These are phyloP conservation scores for Hyperoplus immaculatus DNA, from an alignment of 2,797 vertebrate genomes.

Conservation along the genomic window DNA sequence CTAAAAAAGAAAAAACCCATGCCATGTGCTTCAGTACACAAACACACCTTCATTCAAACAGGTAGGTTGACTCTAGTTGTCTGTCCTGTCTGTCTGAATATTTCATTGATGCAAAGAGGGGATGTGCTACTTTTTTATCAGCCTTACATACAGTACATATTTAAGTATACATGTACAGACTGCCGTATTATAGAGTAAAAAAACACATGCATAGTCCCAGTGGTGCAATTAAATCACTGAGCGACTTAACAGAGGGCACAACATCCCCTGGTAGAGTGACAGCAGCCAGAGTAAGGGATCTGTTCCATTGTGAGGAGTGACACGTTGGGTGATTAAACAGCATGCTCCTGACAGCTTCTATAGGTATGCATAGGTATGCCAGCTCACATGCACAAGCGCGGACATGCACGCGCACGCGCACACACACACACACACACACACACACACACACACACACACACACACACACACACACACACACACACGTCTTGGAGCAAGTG, in stretches of 20 bases:
- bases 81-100: not conserved
- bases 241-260: conserved; percentile 33
- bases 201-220: conserved; percentile 12
- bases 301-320: conserved; percentile 68
- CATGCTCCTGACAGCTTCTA: conserved; percentile 70
- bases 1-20: conserved; percentile 26
- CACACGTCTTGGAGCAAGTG: conserved; percentile 28
- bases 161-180: not conserved
- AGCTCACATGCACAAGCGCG: too few species aligned
- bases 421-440: conserved; percentile 21
- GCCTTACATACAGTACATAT: not conserved
- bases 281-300: conserved; percentile 49
- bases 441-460: conserved; percentile 12
- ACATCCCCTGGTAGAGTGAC: conserved; percentile 51
- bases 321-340: conserved; percentile 75
- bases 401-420: conserved; percentile 12
- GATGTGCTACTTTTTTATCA: not conserved
- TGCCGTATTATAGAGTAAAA: not conserved
- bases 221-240: conserved; percentile 55
- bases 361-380: conserved; percentile 50
- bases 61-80: not conserved
- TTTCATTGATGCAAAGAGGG: not conserved
- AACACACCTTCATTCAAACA: not conserved
- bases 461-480: conserved; percentile 17
- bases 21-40: too few species aligned